Evolutionary conservation across 2,797 vertebrate genomes (phyloP).

Genomic region (Acanthurus leucopareius): DNA sequence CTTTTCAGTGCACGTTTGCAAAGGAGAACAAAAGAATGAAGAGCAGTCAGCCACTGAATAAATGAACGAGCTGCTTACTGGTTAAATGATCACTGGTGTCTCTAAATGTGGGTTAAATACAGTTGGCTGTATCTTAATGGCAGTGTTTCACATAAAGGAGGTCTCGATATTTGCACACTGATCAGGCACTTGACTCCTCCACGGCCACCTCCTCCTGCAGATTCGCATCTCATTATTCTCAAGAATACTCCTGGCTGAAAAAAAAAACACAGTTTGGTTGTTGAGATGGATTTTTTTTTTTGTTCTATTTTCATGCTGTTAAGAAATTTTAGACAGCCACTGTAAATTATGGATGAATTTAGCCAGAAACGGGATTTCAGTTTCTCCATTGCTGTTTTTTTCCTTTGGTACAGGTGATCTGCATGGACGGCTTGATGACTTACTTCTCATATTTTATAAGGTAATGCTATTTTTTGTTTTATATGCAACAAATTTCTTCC

Average conservation of each 20-base stretch:
- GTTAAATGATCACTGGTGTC: conserved; percentile 30
- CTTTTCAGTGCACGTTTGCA: background rate
- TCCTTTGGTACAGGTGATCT: conserved; percentile 90
- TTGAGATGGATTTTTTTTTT: background rate
- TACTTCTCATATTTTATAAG: conserved; percentile 98
- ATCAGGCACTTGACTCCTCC: conserved; percentile 71
- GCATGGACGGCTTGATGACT: conserved; percentile 95
- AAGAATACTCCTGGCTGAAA: conserved; percentile 62
- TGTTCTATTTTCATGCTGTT: conserved; percentile 4
- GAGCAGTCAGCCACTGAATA: background rate
- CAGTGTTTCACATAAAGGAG: conserved; percentile 43
- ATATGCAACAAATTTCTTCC: too few relatives aligned
- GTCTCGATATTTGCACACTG: conserved; percentile 73
- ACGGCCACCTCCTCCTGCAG: conserved; percentile 49
- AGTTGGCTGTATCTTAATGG: conserved; percentile 47
- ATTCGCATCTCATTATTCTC: conserved; percentile 72
- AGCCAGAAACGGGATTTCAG: background rate
- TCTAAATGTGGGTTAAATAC: conserved; percentile 42
- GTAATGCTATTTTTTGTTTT: conserved; percentile 76
- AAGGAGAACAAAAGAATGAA: background rate
- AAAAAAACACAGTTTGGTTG: conserved; percentile 32
- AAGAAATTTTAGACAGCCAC: background rate
- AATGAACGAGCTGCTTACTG: conserved; percentile 20
- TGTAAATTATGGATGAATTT: background rate
- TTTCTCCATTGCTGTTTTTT: conserved; percentile 18